These are phyloP conservation scores for Elaeidobius kamerunicus DNA, from an alignment of 2,888 invertebrate species.

Conservation along the genomic window DNA sequence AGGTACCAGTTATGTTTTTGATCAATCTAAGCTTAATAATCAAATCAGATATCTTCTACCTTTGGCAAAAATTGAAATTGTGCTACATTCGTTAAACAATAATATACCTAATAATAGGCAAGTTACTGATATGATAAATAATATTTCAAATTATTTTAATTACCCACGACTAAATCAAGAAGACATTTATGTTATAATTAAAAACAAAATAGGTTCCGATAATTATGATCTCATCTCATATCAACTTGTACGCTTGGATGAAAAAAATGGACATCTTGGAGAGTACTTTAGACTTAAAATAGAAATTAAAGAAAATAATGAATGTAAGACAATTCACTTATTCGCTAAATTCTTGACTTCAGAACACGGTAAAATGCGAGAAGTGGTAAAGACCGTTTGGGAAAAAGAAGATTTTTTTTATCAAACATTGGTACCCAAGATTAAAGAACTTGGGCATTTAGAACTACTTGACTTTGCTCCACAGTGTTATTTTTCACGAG, in stretches of 20 bases:
- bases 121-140: not conserved
- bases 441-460: conserved; percentile 33
- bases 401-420: conserved; percentile 13
- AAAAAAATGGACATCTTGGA: conserved; percentile 37
- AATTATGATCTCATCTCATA: conserved; percentile 32
- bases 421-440: not conserved
- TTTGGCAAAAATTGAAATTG: conserved; percentile 1
- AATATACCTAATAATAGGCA: not conserved
- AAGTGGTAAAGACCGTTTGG: not conserved
- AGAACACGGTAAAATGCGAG: not conserved
- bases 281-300: conserved; percentile 16
- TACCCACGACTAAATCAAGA: conserved; percentile 20
- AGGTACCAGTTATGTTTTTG: not conserved
- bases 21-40: not conserved
- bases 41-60: conserved; percentile 4
- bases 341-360: conserved; percentile 4
- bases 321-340: not conserved
- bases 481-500: conserved; percentile 43
- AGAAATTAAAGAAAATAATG: not conserved
- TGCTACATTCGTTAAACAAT: not conserved
- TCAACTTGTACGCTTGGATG: conserved; percentile 25
- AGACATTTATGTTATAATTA: conserved; percentile 35
- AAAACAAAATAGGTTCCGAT: conserved; percentile 31
- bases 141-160: not conserved
- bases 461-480: conserved; percentile 39